These are phyloP conservation scores for Trachymyrmex septentrionalis DNA, from an alignment of 1,140 invertebrate species.

Conservation along the genomic window DNA sequence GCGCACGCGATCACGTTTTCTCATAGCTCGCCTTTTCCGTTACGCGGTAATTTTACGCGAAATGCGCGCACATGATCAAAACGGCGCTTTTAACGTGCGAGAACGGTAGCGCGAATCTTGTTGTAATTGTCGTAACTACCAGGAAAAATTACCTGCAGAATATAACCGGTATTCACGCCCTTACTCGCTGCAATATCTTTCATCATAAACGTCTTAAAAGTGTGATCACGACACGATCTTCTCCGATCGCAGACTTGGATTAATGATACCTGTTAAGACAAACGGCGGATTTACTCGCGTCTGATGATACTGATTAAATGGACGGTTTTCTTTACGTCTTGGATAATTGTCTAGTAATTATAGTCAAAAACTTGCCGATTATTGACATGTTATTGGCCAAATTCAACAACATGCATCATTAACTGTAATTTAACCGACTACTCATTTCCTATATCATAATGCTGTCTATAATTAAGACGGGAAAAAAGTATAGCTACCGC, in stretches of 20 bases:
- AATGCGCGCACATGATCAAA: slow-evolving; percentile 54
- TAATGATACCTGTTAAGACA: slow-evolving; percentile 19
- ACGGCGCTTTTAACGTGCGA: slow-evolving; percentile 68
- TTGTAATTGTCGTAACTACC: slow-evolving; percentile 37
- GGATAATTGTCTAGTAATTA: slow-evolving; percentile 9
- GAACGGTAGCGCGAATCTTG: slow-evolving; percentile 25
- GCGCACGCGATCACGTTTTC: slow-evolving; percentile 65
- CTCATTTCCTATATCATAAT: background rate
- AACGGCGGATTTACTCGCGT: background rate
- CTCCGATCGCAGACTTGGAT: background rate
- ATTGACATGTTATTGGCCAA: slow-evolving; percentile 24
- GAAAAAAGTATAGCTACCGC: background rate
- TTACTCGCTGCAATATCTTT: background rate
- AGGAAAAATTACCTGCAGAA: slow-evolving; percentile 52
- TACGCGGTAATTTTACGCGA: slow-evolving; percentile 64
- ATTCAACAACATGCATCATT: background rate
- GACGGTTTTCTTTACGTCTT: slow-evolving; percentile 3
- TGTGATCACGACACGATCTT: background rate
- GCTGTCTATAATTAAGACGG: background rate
- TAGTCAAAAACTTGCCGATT: slow-evolving; percentile 2
- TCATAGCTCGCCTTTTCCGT: slow-evolving; percentile 69
- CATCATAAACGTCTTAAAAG: slow-evolving; percentile 2
- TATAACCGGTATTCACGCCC: slow-evolving; percentile 69
- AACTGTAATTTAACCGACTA: slow-evolving; percentile 32
- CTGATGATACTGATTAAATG: slow-evolving; percentile 2